Conservation (phyloP, 23 tunicate species). For the Aplidium turbinatum region DNA sequence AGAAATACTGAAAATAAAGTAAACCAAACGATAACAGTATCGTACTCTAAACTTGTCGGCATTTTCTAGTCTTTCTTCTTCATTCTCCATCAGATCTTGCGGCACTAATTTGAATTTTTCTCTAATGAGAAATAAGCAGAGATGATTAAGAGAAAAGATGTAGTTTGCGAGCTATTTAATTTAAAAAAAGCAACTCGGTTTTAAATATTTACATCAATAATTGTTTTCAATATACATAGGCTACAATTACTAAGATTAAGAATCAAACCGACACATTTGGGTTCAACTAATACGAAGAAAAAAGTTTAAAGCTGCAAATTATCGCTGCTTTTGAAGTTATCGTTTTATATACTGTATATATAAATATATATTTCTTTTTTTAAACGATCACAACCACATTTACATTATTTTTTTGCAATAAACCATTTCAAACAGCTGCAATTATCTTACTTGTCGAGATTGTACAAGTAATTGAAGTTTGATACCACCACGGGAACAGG, state of each 20-base stretch:
- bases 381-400: not conserved
- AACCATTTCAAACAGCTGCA: not conserved
- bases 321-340: too few relatives aligned
- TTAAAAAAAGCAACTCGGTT: not conserved
- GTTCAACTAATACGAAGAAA: too few relatives aligned
- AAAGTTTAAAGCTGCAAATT: too few relatives aligned
- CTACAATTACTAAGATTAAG: not conserved
- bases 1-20: too few relatives aligned
- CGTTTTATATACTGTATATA: not conserved
- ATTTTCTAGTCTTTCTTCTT: slow-evolving; percentile 21
- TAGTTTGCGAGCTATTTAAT: too few relatives aligned
- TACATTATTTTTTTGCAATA: not conserved
- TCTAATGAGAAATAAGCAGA: too few relatives aligned
- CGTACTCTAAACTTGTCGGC: slow-evolving; percentile 14
- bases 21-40: too few relatives aligned
- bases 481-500: slow-evolving; percentile 99
- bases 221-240: not conserved
- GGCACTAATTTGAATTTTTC: slow-evolving; percentile 64
- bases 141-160: too few relatives aligned
- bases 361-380: not conserved
- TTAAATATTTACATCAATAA: not conserved
- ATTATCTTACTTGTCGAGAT: slow-evolving; percentile 81
- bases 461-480: slow-evolving; percentile 94
- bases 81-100: slow-evolving; percentile 61
- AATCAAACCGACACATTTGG: too few relatives aligned